Evolutionary conservation across 2,888 invertebrate species (phyloP), one percentile per base, ranked within the genome.

Genomic region (Danaus chrysippus): DNA sequence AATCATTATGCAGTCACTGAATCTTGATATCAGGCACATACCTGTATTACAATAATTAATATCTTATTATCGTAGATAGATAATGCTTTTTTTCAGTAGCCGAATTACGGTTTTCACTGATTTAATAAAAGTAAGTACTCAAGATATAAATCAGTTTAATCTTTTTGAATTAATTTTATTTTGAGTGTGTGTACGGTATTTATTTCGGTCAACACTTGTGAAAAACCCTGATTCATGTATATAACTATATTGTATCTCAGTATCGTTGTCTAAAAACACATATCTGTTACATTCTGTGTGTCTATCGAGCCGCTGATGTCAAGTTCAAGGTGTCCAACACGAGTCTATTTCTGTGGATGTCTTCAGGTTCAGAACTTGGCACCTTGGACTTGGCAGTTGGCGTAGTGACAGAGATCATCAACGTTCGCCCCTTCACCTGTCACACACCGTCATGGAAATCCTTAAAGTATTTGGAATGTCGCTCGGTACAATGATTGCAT

Each of bases 291-390:
- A 49, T 49, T 49, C 11, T 17, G 49, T 17, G 10, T 10, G 10
- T 5, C 13, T 46, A 13, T 10, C 46, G 17, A 17, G 49, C 19
- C 15, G 46, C 8, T 41, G 41, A 42, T 49, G 49, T 42, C 62
- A 63, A 66, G 67, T 65, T 69, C 70, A 69, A 63, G 56, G 49
- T 54, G 59, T 66, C 62, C 10, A 49, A 49, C 17, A 49, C 60
- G 57, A 61, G 63, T 70, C 69, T 71, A 70, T 72, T 71, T 68
- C 68, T 65, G 71, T 64, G 60, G 52, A 19, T 57, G 65, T 63
- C 65, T 56, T 61, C 67, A 42, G 53, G 59, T 54, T 19, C 43
- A 57, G 55, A 46, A 19, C 62, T 56, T 15, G 19, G 23, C 54
- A 42, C 62, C 15, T 13, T 15, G 23, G 55, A 11, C 52, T 59